These are phyloP conservation scores for Gallinago jamesoni DNA, from an alignment of 2,113 vertebrate genomes.

Conservation along the genomic window DNA sequence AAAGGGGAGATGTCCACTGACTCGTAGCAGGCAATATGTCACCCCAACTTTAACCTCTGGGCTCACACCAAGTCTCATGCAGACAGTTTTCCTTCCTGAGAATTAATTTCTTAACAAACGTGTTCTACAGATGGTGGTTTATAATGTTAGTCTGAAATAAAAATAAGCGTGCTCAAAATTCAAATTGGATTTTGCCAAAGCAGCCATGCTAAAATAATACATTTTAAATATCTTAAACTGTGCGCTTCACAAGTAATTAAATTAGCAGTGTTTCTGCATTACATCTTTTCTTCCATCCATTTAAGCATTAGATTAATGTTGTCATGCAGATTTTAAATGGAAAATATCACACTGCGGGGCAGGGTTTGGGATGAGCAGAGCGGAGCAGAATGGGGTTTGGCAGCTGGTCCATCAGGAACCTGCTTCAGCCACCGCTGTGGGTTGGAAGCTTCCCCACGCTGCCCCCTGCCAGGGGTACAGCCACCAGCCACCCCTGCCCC, in stretches of 20 bases:
- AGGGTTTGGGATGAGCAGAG: accelerated
- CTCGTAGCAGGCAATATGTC: not conserved
- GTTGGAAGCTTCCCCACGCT: accelerated
- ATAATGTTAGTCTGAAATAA: not conserved
- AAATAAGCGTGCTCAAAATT: not conserved
- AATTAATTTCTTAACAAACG: not conserved
- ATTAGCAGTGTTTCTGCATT: not conserved
- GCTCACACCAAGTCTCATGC: not conserved
- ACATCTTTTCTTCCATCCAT: not conserved
- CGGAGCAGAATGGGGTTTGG: not conserved
- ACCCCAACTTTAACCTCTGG: not conserved
- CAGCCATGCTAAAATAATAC: conserved; percentile 19
- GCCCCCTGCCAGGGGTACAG: not conserved
- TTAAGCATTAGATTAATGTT: conserved; percentile 15
- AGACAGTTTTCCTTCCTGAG: not conserved
- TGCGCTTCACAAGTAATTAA: conserved; percentile 3
- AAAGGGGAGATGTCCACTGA: not conserved
- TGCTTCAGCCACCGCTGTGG: accelerated
- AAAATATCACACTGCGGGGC: not conserved
- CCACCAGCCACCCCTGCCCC: not conserved
- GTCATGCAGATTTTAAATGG: not conserved
- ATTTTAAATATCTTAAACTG: conserved; percentile 2
- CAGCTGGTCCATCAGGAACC: not conserved
- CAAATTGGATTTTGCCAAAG: not conserved
- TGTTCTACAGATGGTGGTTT: not conserved